Evolutionary conservation across 2,888 invertebrate genomes (phyloP), one percentile per base, ranked within the genome.

Genomic region (Ormyrus rosae): DNA sequence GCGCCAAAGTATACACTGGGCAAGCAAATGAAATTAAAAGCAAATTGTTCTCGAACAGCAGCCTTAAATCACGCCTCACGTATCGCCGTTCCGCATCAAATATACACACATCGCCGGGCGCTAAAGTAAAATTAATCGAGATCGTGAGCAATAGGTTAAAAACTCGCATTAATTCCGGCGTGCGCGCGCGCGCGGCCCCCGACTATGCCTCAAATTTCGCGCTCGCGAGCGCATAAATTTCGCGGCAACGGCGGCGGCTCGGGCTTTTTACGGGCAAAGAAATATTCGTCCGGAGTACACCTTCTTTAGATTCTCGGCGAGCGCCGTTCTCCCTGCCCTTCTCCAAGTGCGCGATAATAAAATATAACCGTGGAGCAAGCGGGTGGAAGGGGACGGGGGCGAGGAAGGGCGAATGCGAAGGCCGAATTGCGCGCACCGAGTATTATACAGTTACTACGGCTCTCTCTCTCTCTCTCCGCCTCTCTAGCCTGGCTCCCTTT

Each of bases 331-430:
- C 64, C 5, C 19, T 56, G 34, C 65, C 19, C 65, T 51, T 67
- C 4, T 8, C 69, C 77, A 78, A 84, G 82, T 82, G 71, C 60
- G 74, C 76, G 83, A 86, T 86, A 83, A 85, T 84, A 84, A 86
- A 85, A 85, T 86, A 83, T 82, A 69, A 69, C 53, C 48, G 51
- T 34, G 51, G 51, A 45, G 10, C 50, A 46, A 5, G 56, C 34
- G 13, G 58, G 51, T 71, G n/a, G 6, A 64, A 13, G 6, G 55
- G 11, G 34, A 0, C n/a, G 2, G 3, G 34, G 3, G 19, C 1
- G 34, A 34, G 34, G 34, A 34, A 34, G 34, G 34, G 4, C 34
- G 34, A 34, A 34, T 4, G 34, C 34, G 34, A 34, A 34, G 34
- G 34, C 34, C 34, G 34, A 34, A 34, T 34, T 34, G 34, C 34